phyloP scores from a whole-genome alignment of 2,113 vertebrate species.

The Oreocharis arfaki region DNA sequence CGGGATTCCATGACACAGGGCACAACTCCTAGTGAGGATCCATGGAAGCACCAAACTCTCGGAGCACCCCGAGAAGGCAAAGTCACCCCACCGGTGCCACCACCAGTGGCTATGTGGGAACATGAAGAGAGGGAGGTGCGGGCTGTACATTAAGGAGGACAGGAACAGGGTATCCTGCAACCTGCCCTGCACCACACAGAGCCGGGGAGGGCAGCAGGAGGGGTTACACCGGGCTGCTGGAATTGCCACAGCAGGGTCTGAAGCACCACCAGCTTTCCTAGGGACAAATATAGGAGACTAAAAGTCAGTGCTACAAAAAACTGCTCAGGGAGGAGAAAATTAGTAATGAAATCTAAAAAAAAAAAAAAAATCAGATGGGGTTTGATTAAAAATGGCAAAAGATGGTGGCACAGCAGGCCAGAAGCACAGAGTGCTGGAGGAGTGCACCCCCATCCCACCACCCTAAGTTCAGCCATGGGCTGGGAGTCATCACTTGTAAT shows the following conservation, averaged over 20 bases:
- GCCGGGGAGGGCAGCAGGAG: background rate
- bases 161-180: background rate
- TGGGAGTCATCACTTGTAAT: background rate
- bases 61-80: background rate
- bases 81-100: background rate
- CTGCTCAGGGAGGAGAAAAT: background rate
- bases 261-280: background rate
- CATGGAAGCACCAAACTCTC: background rate
- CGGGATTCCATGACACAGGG: background rate
- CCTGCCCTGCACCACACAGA: background rate
- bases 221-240: accelerated
- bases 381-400: background rate
- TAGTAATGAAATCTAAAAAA: background rate
- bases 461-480: accelerated
- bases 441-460: background rate
- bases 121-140: accelerated
- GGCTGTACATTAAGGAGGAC: accelerated
- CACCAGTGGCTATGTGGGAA: accelerated
- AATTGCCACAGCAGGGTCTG: background rate
- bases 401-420: accelerated
- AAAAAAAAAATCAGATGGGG: background rate
- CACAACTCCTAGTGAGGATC: background rate
- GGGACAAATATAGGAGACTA: accelerated
- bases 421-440: accelerated
- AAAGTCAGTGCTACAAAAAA: background rate